Evolutionary conservation across 2,797 vertebrate genomes (phyloP).

Genomic region (Prionace glauca): DNA sequence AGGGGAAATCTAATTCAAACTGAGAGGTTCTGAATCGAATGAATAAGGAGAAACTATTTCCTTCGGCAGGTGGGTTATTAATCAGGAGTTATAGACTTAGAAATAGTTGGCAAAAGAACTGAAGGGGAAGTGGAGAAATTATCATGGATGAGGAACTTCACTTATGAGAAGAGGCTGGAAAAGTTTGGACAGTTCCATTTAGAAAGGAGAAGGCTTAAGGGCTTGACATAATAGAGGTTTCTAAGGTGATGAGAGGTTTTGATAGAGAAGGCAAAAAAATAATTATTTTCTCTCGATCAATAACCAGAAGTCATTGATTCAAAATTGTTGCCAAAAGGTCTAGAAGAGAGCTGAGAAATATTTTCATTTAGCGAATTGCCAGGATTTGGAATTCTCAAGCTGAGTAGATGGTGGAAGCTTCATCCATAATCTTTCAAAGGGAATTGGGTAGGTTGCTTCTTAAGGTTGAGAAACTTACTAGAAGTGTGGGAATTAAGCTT

Average conservation of each 20-base stretch:
- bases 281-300: no score
- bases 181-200: no score
- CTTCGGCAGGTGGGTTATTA: not conserved
- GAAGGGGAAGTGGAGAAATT: not conserved
- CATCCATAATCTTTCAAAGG: not conserved
- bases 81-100: not conserved
- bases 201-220: no score
- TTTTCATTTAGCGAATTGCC: not conserved
- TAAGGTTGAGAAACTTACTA: not conserved
- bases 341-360: not conserved
- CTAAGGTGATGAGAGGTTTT: no score
- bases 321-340: not conserved
- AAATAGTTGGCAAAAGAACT: not conserved
- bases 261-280: no score
- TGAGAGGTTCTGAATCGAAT: not conserved
- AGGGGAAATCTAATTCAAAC: not conserved
- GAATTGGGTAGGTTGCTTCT: not conserved
- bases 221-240: no score
- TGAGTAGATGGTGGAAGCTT: not conserved
- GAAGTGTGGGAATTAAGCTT: not conserved
- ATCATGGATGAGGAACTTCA: no score
- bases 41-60: not conserved
- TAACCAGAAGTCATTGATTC: not conserved
- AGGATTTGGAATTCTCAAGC: not conserved
- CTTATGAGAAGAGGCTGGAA: no score